Evolutionary conservation across 2,113 vertebrate genomes (phyloP), one percentile per base, ranked within the genome.

Genomic region (Epinephelus moara): DNA sequence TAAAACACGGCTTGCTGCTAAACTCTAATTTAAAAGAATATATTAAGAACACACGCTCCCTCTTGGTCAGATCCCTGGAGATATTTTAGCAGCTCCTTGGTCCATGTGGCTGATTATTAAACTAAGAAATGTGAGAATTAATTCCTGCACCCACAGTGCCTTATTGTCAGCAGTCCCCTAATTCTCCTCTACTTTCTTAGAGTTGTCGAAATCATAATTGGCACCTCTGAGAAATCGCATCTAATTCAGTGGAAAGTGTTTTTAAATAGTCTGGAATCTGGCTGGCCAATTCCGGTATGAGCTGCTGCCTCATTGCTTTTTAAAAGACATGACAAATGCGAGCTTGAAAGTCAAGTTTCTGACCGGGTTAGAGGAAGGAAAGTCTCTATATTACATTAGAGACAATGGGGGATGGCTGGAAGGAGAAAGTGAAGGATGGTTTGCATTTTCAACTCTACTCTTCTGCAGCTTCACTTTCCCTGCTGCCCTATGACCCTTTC

Each of bases 191-290:
- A 25, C 68, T 78, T 78, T 79, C 81, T 85, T 53, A 37, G 49
- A 85, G 57, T 84, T 81, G 80, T 82, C 37, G 7, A 84, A 82
- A 81, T 67, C 53, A 78, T 90, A 88, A 92, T 88, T 92, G 84
- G 71, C 81, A 81, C 84, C 72, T 80, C 84, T 55, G 74, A 86
- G 71, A 76, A 89, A 84, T 21, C 12, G 42, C 68, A 66, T 77
- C 64, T 88, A 78, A 84, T 87, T 82, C 67, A 72, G 55, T 52
- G 74, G 60, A 82, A 87, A 83, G 81, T 42, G n/a, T 25, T 79
- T 75, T 91, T 75, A 76, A 85, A 82, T 59, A 57, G 52, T 61
- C 52, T 52, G 47, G 5, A 75, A 78, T 80, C 19, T 60, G 60
- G 62, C 70, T 53, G 64, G 70, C 25, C 68, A 64, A 59, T 53